A percentile compares a stretch with the other conserved stretches of the same genome.
phyloP scores from a whole-genome alignment of 1,140 invertebrate species.

The Dendrolimus punctatus region DNA sequence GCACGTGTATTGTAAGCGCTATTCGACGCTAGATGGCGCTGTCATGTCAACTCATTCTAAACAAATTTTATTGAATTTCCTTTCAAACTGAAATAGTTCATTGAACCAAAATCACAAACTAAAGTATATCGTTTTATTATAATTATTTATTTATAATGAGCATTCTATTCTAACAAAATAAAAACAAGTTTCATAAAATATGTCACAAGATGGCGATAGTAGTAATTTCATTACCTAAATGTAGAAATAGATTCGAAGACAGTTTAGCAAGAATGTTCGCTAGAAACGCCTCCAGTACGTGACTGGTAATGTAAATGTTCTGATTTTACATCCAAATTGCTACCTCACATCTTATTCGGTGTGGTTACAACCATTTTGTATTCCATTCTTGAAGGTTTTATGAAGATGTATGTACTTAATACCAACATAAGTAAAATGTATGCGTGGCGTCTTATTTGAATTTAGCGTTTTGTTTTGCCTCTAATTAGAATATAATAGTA shows the following conservation, averaged over 20 bases:
- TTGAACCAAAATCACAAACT: too few species aligned
- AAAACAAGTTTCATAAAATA: too few species aligned
- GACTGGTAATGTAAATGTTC: slow-evolving; percentile 57
- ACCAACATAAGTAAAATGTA: slow-evolving; percentile 24
- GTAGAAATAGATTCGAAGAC: not conserved
- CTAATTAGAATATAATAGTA: slow-evolving; percentile 17
- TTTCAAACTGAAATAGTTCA: too few species aligned
- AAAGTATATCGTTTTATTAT: too few species aligned
- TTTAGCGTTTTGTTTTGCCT: slow-evolving; percentile 13
- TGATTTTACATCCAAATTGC: slow-evolving; percentile 63
- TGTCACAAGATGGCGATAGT: slow-evolving; percentile 33
- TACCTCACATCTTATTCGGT: slow-evolving; percentile 58
- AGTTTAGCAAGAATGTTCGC: slow-evolving; percentile 16
- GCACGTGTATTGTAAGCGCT: slow-evolving; percentile 15
- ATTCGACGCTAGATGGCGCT: slow-evolving; percentile 42
- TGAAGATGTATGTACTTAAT: slow-evolving; percentile 44
- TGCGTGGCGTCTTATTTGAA: slow-evolving; percentile 25
- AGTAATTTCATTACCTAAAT: slow-evolving; percentile 9
- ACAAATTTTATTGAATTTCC: not conserved
- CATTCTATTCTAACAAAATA: too few species aligned
- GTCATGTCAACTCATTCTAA: not conserved
- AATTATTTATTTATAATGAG: too few species aligned
- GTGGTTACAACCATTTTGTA: slow-evolving; percentile 48
- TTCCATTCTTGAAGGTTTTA: slow-evolving; percentile 53
- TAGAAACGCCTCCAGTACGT: slow-evolving; percentile 38